Evolutionary conservation across 2,113 vertebrate species (phyloP), one percentile per base, ranked within the genome.

Genomic region (Tretioscincus oriximinensis): DNA sequence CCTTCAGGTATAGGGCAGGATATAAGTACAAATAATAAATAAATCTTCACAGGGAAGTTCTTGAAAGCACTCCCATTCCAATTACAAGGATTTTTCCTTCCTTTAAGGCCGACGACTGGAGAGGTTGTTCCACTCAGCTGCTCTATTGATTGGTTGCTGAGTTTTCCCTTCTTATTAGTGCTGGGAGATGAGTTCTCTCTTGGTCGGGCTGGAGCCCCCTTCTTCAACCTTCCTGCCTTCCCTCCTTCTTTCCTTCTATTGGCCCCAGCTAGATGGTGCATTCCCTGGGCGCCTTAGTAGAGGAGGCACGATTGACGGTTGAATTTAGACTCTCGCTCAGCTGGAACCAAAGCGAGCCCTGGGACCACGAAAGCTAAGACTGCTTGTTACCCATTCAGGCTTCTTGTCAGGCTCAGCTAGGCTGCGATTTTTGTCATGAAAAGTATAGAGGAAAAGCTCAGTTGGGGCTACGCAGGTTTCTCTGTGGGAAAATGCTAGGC

Each of bases 81-180:
- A 77, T 82, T 77, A 71, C 80, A 45, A 45, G 22, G 73, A 35
- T 66, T 47, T 35, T 69, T 45, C 80, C 54, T 75, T 61, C 80
- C 80, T 54, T 69, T 31, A 21, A 51, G 4, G 26, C 60, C 12
- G 51, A 67, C 51, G 22, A n/a, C 66, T 29, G 73, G 73, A 69
- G 80, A 68, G 11, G 35, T 63, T 21, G 51, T 70, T 26, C 26
- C 80, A 49, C 73, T 76, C 73, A 70, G 65, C 73, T 14, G 73
- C 80, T 29, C 80, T 76, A 82, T 82, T 51, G 80, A 82, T 82
- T 61, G 76, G 80, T 35, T 14, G 51, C 65, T 29, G 73, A 68
- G 72, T 63, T 61, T 76, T 49, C 73, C 80, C 73, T 76, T 76
- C 80, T 76, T 70, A 70, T 69, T 63, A 76, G 73, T 75, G 66